phyloP scores from a whole-genome alignment of 2,797 vertebrate species.

The Alauda arvensis region DNA sequence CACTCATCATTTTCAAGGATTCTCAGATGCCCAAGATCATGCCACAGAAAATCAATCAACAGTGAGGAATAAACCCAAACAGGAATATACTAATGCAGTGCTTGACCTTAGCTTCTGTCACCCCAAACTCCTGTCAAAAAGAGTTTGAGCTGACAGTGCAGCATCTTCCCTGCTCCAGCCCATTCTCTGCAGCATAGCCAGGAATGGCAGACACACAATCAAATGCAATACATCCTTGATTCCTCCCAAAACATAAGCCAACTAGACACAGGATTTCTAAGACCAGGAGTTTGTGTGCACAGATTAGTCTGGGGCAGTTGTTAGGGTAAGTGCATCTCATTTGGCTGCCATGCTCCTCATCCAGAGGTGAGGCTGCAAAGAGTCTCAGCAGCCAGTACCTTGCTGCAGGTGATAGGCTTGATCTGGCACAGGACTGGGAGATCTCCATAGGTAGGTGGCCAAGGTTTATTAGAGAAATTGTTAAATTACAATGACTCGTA shows the following conservation, averaged over 20 bases:
- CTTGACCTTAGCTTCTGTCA: neutral
- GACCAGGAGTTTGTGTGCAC: neutral
- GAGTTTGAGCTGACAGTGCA: neutral
- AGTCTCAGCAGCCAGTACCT: neutral
- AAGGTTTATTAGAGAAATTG: slow-evolving; percentile 44
- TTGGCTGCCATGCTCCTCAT: neutral
- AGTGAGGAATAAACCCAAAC: neutral
- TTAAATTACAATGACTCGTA: neutral
- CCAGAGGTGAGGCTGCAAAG: neutral
- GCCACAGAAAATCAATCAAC: neutral
- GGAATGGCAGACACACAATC: neutral
- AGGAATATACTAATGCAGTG: neutral
- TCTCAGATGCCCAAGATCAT: neutral
- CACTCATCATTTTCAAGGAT: neutral
- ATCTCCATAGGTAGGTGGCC: neutral
- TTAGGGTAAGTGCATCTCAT: neutral
- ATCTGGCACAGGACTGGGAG: neutral
- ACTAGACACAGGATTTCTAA: neutral
- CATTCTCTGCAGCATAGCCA: neutral
- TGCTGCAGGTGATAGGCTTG: neutral
- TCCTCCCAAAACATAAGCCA: neutral
- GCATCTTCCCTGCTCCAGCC: neutral
- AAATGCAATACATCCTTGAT: neutral
- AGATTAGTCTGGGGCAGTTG: neutral
- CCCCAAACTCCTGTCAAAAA: neutral